These are phyloP conservation scores for Pituophis catenifer DNA, from an alignment of 2,113 vertebrate species.

Conservation along the genomic window DNA sequence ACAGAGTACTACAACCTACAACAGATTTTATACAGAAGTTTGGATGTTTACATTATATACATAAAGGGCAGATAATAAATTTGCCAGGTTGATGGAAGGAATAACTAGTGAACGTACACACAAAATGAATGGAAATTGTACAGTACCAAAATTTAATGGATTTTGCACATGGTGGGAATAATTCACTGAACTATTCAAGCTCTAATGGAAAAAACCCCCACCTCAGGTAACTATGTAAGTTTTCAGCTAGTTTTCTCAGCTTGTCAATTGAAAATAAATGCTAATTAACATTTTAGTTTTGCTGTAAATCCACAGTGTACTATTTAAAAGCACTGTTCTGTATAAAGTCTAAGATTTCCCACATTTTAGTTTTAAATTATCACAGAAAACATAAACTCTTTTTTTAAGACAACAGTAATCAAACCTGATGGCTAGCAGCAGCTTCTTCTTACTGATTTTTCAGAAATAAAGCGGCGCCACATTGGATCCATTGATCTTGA, in stretches of 20 bases:
- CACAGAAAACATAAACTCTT: neutral
- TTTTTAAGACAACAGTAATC: neutral
- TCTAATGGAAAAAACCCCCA: neutral
- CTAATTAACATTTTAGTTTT: neutral
- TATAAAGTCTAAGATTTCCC: slow-evolving; percentile 9
- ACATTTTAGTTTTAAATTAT: slow-evolving; percentile 23
- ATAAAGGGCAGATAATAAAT: neutral
- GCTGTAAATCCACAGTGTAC: neutral
- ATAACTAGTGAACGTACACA: neutral
- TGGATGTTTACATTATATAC: neutral
- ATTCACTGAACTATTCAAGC: neutral
- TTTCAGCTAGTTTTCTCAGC: neutral
- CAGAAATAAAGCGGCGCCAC: slow-evolving; percentile 90
- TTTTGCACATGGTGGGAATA: neutral
- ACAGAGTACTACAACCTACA: neutral
- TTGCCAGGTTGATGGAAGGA: neutral
- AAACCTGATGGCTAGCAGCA: neutral
- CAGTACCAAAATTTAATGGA: neutral
- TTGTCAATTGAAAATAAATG: neutral
- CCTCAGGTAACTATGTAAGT: neutral
- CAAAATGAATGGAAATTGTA: neutral
- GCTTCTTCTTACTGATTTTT: slow-evolving; percentile 78
- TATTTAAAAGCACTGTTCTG: neutral
- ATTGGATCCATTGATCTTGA: slow-evolving; percentile 91
- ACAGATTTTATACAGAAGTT: neutral